Conservation (phyloP, 2,113 vertebrate genomes). For the Taurulus bubalis region DNA sequence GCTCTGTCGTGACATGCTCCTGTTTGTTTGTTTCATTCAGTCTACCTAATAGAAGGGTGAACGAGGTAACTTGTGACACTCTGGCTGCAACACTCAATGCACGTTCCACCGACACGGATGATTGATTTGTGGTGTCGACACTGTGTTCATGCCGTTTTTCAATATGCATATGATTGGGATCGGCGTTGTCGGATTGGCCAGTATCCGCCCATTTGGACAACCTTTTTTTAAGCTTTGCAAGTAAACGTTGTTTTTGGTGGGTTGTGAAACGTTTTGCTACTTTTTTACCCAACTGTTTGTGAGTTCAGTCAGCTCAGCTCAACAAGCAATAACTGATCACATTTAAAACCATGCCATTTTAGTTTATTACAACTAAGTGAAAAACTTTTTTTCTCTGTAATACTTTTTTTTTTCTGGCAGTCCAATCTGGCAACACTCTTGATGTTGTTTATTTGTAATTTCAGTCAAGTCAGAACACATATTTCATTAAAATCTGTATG, state of each 20-base stretch:
- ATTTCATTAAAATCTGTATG: not conserved
- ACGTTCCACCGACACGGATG: constrained; percentile 20
- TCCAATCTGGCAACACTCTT: constrained; percentile 5
- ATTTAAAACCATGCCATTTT: not conserved
- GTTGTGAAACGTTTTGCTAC: not conserved
- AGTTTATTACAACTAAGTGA: too few relatives aligned
- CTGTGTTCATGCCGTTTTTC: not conserved
- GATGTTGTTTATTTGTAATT: constrained; percentile 6
- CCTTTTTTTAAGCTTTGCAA: not conserved
- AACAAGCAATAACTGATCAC: not conserved
- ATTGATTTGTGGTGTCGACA: constrained; percentile 30
- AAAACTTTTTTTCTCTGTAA: not conserved
- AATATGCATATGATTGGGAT: not conserved
- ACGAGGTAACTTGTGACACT: constrained; percentile 50
- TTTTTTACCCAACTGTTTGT: not conserved
- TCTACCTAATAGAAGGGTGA: constrained; percentile 40
- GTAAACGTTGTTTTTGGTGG: not conserved
- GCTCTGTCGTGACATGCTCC: constrained; percentile 15
- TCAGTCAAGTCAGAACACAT: constrained; percentile 16
- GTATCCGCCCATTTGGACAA: too few relatives aligned
- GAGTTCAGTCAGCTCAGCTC: not conserved
- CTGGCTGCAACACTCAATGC: constrained; percentile 4
- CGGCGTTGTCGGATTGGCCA: not conserved
- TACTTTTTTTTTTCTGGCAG: too few relatives aligned
- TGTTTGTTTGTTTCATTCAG: constrained; percentile 53